Conservation (phyloP, 2,797 vertebrate genomes). For the Coilia nasus region DNA sequence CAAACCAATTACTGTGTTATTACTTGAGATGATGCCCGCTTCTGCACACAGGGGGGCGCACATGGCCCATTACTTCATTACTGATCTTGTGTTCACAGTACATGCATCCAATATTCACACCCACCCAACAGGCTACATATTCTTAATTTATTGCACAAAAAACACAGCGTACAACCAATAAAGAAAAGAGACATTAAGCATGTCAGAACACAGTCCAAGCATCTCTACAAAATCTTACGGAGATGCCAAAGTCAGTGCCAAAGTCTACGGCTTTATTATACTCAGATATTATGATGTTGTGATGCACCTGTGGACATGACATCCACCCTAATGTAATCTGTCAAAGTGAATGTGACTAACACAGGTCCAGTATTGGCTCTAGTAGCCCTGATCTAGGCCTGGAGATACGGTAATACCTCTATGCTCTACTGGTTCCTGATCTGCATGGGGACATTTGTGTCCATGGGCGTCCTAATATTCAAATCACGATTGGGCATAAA, state of each 20-base stretch:
- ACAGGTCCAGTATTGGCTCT: background rate
- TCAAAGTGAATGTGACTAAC: too few species aligned
- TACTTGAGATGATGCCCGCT: background rate
- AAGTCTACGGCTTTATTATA: too few species aligned
- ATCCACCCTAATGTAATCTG: too few species aligned
- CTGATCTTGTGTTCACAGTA: too few species aligned
- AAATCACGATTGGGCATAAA: background rate
- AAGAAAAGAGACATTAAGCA: background rate
- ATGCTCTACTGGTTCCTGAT: background rate
- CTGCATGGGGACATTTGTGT: background rate
- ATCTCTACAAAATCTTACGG: background rate
- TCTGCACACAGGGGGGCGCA: background rate
- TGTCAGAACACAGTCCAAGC: background rate
- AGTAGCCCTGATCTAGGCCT: background rate
- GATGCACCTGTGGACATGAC: too few species aligned
- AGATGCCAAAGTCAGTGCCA: background rate
- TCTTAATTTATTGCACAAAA: background rate
- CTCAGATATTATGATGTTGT: background rate
- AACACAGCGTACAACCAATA: background rate
- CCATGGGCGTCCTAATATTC: background rate
- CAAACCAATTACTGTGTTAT: too few species aligned
- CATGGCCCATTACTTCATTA: background rate
- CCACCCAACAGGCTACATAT: background rate
- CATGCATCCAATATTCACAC: background rate
- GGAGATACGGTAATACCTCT: background rate